Conservation (phyloP, 2,888 invertebrate species). For the Protonemura montana region DNA sequence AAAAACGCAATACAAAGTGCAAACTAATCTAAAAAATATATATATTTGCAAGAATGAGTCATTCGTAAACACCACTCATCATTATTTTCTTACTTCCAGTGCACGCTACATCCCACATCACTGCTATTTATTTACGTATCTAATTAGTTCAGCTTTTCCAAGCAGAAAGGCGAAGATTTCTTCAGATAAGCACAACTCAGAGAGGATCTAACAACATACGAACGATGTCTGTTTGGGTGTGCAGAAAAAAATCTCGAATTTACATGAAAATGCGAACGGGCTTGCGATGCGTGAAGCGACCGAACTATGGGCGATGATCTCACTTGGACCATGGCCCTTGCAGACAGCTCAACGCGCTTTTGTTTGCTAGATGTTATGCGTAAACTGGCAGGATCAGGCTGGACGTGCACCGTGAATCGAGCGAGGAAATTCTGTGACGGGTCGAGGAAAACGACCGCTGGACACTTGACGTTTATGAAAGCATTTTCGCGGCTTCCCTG, state of each 20-base stretch:
- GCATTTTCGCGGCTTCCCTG: no score
- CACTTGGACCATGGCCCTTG: not conserved
- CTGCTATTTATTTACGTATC: not conserved
- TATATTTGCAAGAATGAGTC: not conserved
- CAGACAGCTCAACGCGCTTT: not conserved
- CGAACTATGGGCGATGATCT: not conserved
- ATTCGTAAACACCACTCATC: not conserved
- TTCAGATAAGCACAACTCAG: conserved; percentile 27
- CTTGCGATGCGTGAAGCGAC: not conserved
- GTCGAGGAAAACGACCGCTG: no score
- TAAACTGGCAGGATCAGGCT: not conserved
- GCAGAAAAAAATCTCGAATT: conserved; percentile 16
- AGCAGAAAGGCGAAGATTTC: not conserved
- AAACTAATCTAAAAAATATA: not conserved
- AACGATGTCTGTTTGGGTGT: conserved; percentile 20
- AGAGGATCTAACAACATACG: not conserved
- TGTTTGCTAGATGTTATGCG: not conserved
- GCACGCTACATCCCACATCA: not conserved
- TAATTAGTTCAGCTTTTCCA: not conserved
- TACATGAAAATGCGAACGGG: not conserved
- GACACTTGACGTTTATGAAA: no score
- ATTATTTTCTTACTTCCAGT: not conserved
- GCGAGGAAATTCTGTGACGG: not conserved
- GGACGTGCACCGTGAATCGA: not conserved
- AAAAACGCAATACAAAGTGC: not conserved